Evolutionary conservation across 2,888 invertebrate species (phyloP), one percentile per base, ranked within the genome.

Genomic region (Caenorhabditis doughertyi): DNA sequence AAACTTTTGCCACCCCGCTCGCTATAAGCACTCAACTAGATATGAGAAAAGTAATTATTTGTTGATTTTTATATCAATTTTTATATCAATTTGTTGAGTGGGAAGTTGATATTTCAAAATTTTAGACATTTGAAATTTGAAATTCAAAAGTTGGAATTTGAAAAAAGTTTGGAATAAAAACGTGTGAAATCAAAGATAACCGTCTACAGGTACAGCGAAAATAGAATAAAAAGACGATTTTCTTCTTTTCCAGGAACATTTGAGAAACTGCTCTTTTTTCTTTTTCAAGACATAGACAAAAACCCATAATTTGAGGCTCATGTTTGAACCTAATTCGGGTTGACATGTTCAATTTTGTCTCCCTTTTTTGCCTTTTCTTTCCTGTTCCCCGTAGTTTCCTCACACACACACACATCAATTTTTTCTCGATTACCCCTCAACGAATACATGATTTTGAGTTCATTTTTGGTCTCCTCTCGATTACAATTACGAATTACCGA

Each of bases 301-400:
- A 23, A 71, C 71, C 56, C 60, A 67, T 39, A 64, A 49, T 64
- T 65, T 65, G 2, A 11, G 51, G 65, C 51, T 65, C 65, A 65
- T 13, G 9, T n/a, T 29, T 65, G 65, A 51, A 35, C 51, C 32
- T 65, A 51, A 51, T 51, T 32, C 51, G 8, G n/a, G 25, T 8
- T 65, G 49, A 51, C 65, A 65, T 21, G 35, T 49, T 65, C 49
- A 29, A 47, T 47, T 58, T 62, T 44, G 27, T 49, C 29, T n/a
- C 27, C 21, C 18, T 21, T 21, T 7, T n/a, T 42, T 39, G 23
- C 18, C 9, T 18, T n/a, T 32, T 13, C 11, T 23, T 64, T 29
- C 21, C n/a, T n/a, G n/a, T n/a, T n/a, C n/a, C n/a, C n/a, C n/a
- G n/a, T n/a, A n/a, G n/a, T n/a, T n/a, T n/a, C n/a, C n/a, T n/a